These are phyloP conservation scores for Melieria picta DNA, from an alignment of 2,888 invertebrate genomes.

Conservation along the genomic window DNA sequence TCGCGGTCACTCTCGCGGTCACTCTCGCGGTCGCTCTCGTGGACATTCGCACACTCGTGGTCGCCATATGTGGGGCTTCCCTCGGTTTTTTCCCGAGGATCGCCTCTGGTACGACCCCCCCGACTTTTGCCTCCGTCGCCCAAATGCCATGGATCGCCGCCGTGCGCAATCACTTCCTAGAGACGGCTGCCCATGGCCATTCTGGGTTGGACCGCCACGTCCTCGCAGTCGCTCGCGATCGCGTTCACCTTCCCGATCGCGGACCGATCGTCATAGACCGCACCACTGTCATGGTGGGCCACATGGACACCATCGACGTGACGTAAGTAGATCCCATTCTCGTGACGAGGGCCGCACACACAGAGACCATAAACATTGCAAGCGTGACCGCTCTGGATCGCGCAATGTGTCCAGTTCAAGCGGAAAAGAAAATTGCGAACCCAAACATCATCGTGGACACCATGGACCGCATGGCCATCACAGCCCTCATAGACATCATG, in stretches of 20 bases:
- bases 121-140: background rate
- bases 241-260: background rate
- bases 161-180: constrained; percentile 13
- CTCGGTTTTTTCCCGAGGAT: constrained; percentile 21
- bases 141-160: background rate
- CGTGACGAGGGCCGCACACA: no score
- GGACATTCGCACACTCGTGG: constrained; percentile 4
- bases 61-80: background rate
- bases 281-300: no score
- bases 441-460: background rate
- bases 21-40: constrained; percentile 15
- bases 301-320: no score
- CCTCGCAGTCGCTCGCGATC: background rate
- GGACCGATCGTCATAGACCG: background rate
- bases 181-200: background rate
- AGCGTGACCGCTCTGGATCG: background rate
- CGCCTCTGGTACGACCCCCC: constrained; percentile 17
- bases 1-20: constrained; percentile 11
- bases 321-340: no score
- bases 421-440: background rate
- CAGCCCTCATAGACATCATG: background rate
- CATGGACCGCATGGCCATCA: background rate
- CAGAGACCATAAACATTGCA: background rate
- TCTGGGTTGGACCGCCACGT: background rate
- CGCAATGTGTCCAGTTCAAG: background rate